These are phyloP conservation scores for Peromyscus leucopus DNA, from an alignment of 2,113 vertebrate genomes.

Conservation along the genomic window DNA sequence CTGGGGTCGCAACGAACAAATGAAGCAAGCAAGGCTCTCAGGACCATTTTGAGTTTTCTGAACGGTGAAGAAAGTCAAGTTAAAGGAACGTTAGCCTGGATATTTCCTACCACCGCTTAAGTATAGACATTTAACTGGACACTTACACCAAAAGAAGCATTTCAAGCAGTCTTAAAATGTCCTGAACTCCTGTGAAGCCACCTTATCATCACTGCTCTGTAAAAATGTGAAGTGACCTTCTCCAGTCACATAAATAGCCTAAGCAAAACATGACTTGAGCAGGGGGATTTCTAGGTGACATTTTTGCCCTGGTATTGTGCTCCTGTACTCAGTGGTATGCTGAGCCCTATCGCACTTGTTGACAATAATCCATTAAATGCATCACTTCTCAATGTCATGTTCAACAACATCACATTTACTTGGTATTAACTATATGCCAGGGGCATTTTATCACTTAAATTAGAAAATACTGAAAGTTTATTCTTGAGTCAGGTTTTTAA, in stretches of 20 bases:
- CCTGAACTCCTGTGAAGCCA: not conserved
- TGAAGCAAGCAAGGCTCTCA: not conserved
- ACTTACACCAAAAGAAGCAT: not conserved
- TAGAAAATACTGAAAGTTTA: not conserved
- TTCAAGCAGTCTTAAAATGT: not conserved
- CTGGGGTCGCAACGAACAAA: not conserved
- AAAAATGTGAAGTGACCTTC: not conserved
- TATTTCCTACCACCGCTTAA: not conserved
- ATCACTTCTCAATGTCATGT: not conserved
- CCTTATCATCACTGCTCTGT: not conserved
- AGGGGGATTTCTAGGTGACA: not conserved
- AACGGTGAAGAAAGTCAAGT: not conserved
- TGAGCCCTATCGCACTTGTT: not conserved
- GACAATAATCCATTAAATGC: not conserved
- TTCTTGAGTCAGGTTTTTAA: not conserved
- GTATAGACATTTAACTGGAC: not conserved
- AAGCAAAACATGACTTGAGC: not conserved
- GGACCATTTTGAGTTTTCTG: not conserved
- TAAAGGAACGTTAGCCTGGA: not conserved
- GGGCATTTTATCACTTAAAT: not conserved
- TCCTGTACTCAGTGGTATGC: not conserved
- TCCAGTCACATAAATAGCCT: not conserved
- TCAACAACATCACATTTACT: not conserved
- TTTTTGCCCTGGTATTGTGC: not conserved
- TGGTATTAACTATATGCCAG: not conserved